These are phyloP conservation scores for Lanius ludovicianus DNA, from an alignment of 2,113 vertebrate species.

Conservation along the genomic window DNA sequence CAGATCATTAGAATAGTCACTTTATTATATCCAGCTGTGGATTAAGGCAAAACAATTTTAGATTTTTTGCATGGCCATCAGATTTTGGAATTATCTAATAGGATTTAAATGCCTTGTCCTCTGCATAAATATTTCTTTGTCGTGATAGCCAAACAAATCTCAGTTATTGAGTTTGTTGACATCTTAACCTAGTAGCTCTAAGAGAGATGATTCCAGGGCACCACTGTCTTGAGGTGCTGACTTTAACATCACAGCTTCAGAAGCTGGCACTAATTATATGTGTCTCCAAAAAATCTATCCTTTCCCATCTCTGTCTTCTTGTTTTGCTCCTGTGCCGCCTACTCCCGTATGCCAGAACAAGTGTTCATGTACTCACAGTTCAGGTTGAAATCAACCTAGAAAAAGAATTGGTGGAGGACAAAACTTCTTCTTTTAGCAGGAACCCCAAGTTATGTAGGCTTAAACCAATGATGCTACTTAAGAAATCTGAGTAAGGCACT, in stretches of 20 bases:
- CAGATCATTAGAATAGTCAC: neutral
- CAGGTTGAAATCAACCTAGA: constrained; percentile 23
- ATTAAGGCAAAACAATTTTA: neutral
- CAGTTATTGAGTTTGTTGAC: neutral
- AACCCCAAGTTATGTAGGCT: neutral
- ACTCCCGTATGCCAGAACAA: neutral
- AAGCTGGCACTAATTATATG: neutral
- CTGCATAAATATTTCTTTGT: neutral
- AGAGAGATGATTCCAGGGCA: neutral
- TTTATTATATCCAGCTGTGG: neutral
- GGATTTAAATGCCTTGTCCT: neutral
- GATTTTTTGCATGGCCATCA: neutral
- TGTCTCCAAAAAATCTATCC: neutral
- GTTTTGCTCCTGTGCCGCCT: neutral
- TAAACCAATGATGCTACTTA: neutral
- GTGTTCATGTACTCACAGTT: neutral
- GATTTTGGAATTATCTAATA: neutral
- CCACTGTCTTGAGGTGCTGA: neutral
- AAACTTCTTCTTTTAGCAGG: neutral
- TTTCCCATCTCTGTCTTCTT: neutral
- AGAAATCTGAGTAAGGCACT: neutral
- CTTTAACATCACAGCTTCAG: neutral
- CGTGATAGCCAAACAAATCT: neutral
- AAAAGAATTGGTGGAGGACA: neutral
- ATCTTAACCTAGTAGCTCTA: neutral